Evolutionary conservation across 2,797 vertebrate species (phyloP).

Genomic region (Echiichthys vipera): DNA sequence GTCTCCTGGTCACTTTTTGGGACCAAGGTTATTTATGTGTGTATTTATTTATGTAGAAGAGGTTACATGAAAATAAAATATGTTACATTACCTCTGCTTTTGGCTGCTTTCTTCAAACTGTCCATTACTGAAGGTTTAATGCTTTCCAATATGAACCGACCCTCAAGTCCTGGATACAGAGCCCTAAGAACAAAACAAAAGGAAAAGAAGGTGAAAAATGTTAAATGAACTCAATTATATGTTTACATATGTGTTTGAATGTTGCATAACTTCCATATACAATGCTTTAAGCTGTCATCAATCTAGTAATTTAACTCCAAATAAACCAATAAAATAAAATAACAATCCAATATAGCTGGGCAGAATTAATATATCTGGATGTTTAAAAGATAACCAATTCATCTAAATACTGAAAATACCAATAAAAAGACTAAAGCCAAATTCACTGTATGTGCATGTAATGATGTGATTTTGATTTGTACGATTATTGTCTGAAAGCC

Average conservation of each 20-base stretch:
- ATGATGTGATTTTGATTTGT: neutral
- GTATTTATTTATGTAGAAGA: neutral
- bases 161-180: slow-evolving; percentile 95
- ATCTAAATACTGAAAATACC: neutral
- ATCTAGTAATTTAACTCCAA: neutral
- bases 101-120: slow-evolving; percentile 92
- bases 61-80: slow-evolving; percentile 5
- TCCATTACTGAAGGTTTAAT: slow-evolving; percentile 90
- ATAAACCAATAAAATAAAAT: neutral
- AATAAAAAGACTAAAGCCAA: neutral
- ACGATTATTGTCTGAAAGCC: neutral
- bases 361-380: neutral
- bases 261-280: neutral
- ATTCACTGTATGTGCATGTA: neutral
- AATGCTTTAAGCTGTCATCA: neutral
- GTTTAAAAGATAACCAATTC: neutral
- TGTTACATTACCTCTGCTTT: slow-evolving; percentile 91
- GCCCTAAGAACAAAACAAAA: slow-evolving; percentile 79
- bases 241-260: neutral
- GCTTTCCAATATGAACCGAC: slow-evolving; percentile 90
- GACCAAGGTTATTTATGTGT: neutral
- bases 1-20: neutral
- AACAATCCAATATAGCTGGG: neutral
- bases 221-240: neutral
- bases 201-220: neutral